phyloP scores from a whole-genome alignment of 2,888 invertebrate species.

The Macrosiphum euphorbiae region DNA sequence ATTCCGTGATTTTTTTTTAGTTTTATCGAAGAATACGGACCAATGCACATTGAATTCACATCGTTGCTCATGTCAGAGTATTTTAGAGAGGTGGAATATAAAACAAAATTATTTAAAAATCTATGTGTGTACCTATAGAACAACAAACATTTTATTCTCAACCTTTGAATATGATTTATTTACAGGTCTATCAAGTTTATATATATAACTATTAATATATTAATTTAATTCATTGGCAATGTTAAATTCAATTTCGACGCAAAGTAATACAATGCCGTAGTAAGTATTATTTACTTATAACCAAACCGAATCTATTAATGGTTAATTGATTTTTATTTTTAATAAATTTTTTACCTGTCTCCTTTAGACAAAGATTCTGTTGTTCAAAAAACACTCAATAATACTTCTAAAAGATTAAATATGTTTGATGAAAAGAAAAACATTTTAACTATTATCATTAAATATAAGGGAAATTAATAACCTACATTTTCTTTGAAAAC shows the following conservation, averaged over 20 bases:
- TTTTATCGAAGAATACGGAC: conserved; percentile 37
- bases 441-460: background rate
- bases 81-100: background rate
- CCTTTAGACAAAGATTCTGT: background rate
- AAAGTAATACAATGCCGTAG: background rate
- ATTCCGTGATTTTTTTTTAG: background rate
- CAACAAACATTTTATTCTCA: background rate
- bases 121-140: background rate
- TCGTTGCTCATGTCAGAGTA: background rate
- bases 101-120: conserved; percentile 35
- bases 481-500: background rate
- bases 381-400: background rate
- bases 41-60: conserved; percentile 41
- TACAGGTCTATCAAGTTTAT: background rate
- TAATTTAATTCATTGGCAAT: background rate
- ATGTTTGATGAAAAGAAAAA: background rate
- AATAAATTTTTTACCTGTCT: background rate
- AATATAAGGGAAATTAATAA: background rate
- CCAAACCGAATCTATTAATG: background rate
- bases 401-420: background rate
- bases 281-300: background rate
- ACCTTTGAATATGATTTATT: background rate
- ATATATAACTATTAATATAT: background rate
- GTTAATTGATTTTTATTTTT: background rate
- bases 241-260: background rate